Evolutionary conservation across 2,797 vertebrate genomes (phyloP).

Genomic region (Pteronotus mesoamericanus): DNA sequence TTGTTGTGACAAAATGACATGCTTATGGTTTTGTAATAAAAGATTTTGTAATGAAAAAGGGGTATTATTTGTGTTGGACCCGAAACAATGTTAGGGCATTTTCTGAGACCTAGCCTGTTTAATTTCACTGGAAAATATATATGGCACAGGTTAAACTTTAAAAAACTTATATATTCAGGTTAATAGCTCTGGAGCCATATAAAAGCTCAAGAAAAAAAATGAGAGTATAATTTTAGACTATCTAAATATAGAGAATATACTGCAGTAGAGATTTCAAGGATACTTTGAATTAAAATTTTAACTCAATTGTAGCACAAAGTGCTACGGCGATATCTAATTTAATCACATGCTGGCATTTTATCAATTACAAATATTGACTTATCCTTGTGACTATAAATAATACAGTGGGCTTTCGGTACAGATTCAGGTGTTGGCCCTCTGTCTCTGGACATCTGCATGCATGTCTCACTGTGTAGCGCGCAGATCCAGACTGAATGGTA

Average conservation of each 20-base stretch:
- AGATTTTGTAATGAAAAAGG: no score
- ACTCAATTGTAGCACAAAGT: background rate
- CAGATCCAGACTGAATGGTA: background rate
- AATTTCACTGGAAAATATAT: background rate
- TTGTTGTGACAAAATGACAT: no score
- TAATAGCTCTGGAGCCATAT: background rate
- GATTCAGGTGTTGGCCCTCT: background rate
- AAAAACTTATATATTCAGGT: background rate
- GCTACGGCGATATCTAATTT: background rate
- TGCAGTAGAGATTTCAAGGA: background rate
- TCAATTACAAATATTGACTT: background rate
- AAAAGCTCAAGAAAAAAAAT: background rate
- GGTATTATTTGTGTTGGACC: no score
- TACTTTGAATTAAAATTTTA: background rate
- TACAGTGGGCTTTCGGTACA: background rate
- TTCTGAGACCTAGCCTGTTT: background rate
- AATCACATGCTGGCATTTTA: background rate
- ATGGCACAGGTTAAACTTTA: background rate
- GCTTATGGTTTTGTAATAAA: no score
- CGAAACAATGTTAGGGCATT: background rate
- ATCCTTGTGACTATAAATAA: background rate
- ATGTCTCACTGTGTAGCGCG: background rate
- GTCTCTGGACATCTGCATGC: background rate
- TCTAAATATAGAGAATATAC: background rate
- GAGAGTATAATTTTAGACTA: background rate